Percentiles rank a stretch among this genome's conserved stretches.
Conservation (phyloP, 2,888 invertebrate species). For the Chloromyia formosa region DNA sequence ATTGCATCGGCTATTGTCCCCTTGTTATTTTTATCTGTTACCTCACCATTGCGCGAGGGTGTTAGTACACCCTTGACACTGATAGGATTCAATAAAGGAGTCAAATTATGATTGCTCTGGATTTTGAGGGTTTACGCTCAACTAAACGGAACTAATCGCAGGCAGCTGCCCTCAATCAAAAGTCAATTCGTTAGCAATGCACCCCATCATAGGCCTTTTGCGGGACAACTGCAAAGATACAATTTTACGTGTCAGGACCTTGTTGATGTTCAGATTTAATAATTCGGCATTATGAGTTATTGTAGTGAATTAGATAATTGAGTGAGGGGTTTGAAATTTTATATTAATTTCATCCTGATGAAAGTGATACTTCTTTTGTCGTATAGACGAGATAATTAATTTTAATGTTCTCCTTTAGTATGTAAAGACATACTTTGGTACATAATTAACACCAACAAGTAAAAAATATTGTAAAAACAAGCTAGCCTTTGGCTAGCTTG, state of each 20-base stretch:
- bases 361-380: too few species aligned
- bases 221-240: slow-evolving; percentile 6
- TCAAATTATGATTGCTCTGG: slow-evolving; percentile 36
- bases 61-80: slow-evolving; percentile 1
- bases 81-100: slow-evolving; percentile 39
- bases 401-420: too few species aligned
- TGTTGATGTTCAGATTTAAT: slow-evolving; percentile 33
- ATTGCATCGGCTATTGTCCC: not conserved
- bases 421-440: too few species aligned
- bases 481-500: too few species aligned
- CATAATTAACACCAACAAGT: too few species aligned
- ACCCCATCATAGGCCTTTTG: slow-evolving; percentile 1
- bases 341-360: too few species aligned
- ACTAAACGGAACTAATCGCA: slow-evolving; percentile 41
- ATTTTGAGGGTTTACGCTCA: slow-evolving; percentile 38
- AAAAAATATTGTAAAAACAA: too few species aligned
- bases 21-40: not conserved
- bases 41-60: not conserved
- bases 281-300: slow-evolving; percentile 38
- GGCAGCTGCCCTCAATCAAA: slow-evolving; percentile 43
- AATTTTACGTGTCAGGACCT: slow-evolving; percentile 15
- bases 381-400: too few species aligned
- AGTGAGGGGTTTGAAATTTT: not conserved
- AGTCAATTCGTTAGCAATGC: slow-evolving; percentile 32
- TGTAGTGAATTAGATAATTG: slow-evolving; percentile 12